Evolutionary conservation across 2,113 vertebrate species (phyloP).

Genomic region (Setophaga kirtlandii): DNA sequence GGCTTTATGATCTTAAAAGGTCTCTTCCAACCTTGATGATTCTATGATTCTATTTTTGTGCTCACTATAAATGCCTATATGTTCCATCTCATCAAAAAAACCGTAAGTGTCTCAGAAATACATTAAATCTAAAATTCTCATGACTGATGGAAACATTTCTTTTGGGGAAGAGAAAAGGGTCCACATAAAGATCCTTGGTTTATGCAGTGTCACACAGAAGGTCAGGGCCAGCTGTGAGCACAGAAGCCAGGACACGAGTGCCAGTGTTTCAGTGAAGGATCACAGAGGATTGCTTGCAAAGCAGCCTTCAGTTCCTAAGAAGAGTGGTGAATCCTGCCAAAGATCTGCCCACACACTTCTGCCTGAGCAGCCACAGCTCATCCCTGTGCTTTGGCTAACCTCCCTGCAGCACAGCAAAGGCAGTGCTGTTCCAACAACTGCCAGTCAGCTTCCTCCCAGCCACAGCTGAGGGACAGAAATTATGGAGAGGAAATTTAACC

Average conservation of each 20-base stretch:
- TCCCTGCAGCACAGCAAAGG: not conserved
- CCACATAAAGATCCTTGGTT: not conserved
- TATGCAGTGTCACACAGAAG: not conserved
- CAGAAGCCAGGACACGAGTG: not conserved
- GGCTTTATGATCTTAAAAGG: not conserved
- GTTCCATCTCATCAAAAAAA: not conserved
- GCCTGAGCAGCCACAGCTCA: not conserved
- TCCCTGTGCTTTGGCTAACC: not conserved
- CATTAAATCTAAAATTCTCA: not conserved
- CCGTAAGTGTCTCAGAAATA: not conserved
- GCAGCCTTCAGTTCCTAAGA: not conserved
- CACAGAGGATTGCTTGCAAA: not conserved
- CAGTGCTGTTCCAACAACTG: not conserved
- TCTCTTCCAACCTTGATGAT: not conserved
- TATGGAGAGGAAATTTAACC: not conserved
- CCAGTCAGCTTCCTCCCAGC: not conserved
- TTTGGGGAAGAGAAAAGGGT: not conserved
- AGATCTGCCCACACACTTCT: not conserved
- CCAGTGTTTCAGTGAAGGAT: not conserved
- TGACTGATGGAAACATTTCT: not conserved
- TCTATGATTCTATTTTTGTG: not conserved
- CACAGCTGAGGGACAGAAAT: not conserved
- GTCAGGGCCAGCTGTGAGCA: not conserved
- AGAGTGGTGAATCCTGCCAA: not conserved
- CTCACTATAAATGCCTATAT: not conserved